A percentile compares a stretch with the other conserved stretches of the same genome.
Evolutionary conservation across 35 echinoderm and acorn worm species (phyloP).

Genomic region (Ophioderma brevispina): DNA sequence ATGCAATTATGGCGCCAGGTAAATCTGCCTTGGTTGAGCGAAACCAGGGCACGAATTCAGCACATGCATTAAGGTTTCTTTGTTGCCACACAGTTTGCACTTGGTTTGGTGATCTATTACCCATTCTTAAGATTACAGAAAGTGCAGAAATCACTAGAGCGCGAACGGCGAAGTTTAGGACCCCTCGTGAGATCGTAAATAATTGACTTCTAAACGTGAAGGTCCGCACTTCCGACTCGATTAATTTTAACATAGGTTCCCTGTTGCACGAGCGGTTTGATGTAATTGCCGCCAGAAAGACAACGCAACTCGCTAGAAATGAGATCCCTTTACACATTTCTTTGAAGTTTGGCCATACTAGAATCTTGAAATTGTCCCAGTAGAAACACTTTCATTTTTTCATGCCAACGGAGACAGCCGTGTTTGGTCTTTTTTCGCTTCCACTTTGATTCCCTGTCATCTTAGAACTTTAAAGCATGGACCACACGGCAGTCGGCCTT

Average conservation of each 20-base stretch:
- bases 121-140: neutral
- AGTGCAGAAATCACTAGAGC: neutral
- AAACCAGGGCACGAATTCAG: neutral
- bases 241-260: slow-evolving; percentile 36
- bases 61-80: neutral
- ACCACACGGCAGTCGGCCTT: neutral
- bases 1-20: neutral
- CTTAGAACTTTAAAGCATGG: slow-evolving; percentile 4
- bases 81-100: slow-evolving; percentile 24
- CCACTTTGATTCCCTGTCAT: slow-evolving; percentile 26
- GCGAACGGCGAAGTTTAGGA: slow-evolving; percentile 12
- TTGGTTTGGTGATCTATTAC: neutral
- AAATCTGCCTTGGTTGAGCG: neutral
- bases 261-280: slow-evolving; percentile 30
- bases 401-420: neutral
- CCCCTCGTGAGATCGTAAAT: slow-evolving; percentile 31
- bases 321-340: slow-evolving; percentile 13
- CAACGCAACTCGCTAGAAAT: neutral
- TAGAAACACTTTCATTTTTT: neutral
- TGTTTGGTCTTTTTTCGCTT: neutral
- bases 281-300: slow-evolving; percentile 19
- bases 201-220: slow-evolving; percentile 38
- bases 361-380: neutral
- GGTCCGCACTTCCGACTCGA: neutral
- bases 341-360: slow-evolving; percentile 1